phyloP scores from a whole-genome alignment of 2,888 invertebrate genomes.

The Drosophila ezoana region DNA sequence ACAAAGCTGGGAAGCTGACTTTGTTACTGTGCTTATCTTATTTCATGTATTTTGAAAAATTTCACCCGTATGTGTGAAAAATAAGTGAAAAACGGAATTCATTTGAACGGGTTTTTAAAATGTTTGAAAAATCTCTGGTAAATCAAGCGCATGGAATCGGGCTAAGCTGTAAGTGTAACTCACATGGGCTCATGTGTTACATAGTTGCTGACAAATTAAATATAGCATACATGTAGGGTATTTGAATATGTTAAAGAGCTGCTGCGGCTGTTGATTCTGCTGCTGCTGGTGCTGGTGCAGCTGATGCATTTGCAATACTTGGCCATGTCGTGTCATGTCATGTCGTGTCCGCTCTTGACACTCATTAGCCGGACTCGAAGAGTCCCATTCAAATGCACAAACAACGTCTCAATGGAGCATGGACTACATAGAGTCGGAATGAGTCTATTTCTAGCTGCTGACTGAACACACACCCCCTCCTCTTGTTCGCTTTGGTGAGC shows the following conservation, averaged over 20 bases:
- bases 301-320: constrained; percentile 27
- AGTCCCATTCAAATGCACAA: constrained; percentile 20
- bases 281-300: constrained; percentile 1
- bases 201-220: neutral
- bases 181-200: neutral
- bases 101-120: no score
- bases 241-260: neutral
- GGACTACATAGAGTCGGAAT: constrained; percentile 31
- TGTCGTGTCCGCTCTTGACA: constrained; percentile 53
- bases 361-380: constrained; percentile 44
- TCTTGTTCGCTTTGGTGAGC: neutral
- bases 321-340: constrained; percentile 51
- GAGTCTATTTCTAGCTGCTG: constrained; percentile 13
- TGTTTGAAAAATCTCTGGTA: no score
- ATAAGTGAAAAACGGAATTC: no score
- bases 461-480: neutral
- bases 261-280: neutral
- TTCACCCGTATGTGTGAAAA: no score
- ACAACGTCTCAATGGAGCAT: constrained; percentile 16
- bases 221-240: neutral
- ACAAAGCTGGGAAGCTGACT: no score
- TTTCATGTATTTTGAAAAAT: no score
- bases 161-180: no score
- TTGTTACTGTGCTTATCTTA: no score
- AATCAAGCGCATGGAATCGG: no score